A percentile compares a stretch with the other conserved stretches of the same genome.
Conservation (phyloP, 2,113 vertebrate species). For the Colossoma macropomum region DNA sequence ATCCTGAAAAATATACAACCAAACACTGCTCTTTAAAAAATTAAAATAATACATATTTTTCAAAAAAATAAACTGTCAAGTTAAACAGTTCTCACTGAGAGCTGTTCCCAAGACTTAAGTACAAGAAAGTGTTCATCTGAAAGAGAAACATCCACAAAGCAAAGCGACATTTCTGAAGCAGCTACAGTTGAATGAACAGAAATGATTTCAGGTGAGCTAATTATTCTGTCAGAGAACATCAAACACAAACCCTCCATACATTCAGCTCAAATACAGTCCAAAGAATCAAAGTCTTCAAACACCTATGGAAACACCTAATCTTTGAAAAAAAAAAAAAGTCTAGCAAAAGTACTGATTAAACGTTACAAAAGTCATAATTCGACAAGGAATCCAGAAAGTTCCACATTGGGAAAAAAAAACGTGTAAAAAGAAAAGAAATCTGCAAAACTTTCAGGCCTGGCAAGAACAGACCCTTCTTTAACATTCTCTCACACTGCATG, state of each 20-base stretch:
- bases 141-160: neutral
- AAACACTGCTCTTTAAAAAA: too few relatives aligned
- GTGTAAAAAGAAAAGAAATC: neutral
- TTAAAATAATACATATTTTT: too few relatives aligned
- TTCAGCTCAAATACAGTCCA: neutral
- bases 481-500: neutral
- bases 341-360: slow-evolving; percentile 25
- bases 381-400: neutral
- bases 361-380: slow-evolving; percentile 12
- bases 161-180: neutral
- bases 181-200: neutral
- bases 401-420: neutral
- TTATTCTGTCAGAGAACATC: slow-evolving; percentile 7
- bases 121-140: neutral
- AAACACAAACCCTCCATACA: neutral
- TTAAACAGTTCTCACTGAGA: neutral
- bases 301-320: slow-evolving; percentile 18
- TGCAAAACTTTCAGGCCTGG: neutral
- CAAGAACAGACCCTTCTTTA: neutral
- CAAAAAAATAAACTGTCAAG: too few relatives aligned
- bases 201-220: slow-evolving; percentile 12
- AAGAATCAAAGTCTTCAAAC: slow-evolving; percentile 24
- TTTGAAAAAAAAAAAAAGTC: neutral
- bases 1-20: too few relatives aligned
- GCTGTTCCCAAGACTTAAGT: neutral